Evolutionary conservation across 2,888 invertebrate species (phyloP).

Genomic region (Aphrophora alni): DNA sequence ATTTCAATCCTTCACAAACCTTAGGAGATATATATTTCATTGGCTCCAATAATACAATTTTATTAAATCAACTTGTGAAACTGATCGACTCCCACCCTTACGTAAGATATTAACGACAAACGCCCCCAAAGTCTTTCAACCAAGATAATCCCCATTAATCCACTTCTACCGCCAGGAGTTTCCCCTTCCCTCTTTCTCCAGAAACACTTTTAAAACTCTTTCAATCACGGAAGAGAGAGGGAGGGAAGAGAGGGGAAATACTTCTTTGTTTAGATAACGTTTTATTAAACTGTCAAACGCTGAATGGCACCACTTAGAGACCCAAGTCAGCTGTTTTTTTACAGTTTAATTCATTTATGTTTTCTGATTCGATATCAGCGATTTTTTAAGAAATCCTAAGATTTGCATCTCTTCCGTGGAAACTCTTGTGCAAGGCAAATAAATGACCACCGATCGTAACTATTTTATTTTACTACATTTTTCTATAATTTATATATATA

Average conservation of each 20-base stretch:
- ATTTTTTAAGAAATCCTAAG: no score
- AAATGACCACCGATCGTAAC: no score
- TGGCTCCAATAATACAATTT: neutral
- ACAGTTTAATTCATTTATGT: neutral
- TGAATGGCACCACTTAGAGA: neutral
- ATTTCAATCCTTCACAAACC: no score
- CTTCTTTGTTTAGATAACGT: conserved; percentile 6
- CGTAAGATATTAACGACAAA: conserved; percentile 2
- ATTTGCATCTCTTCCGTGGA: no score
- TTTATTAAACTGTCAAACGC: neutral
- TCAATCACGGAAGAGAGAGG: neutral
- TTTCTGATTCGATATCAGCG: neutral
- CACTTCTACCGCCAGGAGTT: conserved; percentile 6
- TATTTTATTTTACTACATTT: no score
- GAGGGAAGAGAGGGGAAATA: neutral
- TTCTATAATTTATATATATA: no score
- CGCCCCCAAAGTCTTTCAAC: neutral
- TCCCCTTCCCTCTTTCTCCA: neutral
- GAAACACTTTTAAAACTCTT: conserved; percentile 7
- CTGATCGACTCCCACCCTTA: neutral
- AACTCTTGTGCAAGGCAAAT: no score
- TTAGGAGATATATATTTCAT: no score
- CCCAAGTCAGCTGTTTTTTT: neutral
- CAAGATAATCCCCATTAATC: conserved; percentile 9
- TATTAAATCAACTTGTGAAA: neutral